Evolutionary conservation across 2,888 invertebrate species (phyloP).

Genomic region (Drosophila borborema): DNA sequence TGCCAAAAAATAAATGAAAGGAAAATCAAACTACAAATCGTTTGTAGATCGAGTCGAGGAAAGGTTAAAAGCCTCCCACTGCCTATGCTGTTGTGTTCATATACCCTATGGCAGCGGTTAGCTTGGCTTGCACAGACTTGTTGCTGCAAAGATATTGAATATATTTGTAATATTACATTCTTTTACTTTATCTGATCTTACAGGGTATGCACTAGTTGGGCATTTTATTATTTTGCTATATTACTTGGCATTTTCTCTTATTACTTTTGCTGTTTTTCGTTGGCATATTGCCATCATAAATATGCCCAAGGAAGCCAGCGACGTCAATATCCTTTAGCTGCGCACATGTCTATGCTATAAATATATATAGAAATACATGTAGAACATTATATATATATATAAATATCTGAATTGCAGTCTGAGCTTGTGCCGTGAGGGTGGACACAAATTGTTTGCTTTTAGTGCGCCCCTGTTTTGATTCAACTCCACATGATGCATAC

Average conservation of each 20-base stretch:
- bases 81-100: background rate
- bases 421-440: slow-evolving; percentile 21
- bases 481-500: background rate
- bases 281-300: slow-evolving; percentile 52
- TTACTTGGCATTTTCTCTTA: slow-evolving; percentile 10
- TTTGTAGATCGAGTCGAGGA: slow-evolving; percentile 42
- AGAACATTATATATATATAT: background rate
- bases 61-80: slow-evolving; percentile 69
- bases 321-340: slow-evolving; percentile 52
- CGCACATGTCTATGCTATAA: slow-evolving; percentile 25
- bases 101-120: slow-evolving; percentile 28
- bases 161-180: background rate
- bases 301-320: slow-evolving; percentile 48
- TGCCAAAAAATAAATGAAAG: slow-evolving; percentile 41
- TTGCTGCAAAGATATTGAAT: too few species aligned
- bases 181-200: background rate
- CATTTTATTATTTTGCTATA: background rate
- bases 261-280: slow-evolving; percentile 29
- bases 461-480: slow-evolving; percentile 42
- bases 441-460: slow-evolving; percentile 68
- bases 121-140: background rate
- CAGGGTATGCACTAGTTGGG: background rate
- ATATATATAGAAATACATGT: slow-evolving; percentile 9
- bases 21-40: slow-evolving; percentile 64
- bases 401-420: background rate